phyloP scores from a whole-genome alignment of 2,888 invertebrate species.

The Diplolepis rosae region DNA sequence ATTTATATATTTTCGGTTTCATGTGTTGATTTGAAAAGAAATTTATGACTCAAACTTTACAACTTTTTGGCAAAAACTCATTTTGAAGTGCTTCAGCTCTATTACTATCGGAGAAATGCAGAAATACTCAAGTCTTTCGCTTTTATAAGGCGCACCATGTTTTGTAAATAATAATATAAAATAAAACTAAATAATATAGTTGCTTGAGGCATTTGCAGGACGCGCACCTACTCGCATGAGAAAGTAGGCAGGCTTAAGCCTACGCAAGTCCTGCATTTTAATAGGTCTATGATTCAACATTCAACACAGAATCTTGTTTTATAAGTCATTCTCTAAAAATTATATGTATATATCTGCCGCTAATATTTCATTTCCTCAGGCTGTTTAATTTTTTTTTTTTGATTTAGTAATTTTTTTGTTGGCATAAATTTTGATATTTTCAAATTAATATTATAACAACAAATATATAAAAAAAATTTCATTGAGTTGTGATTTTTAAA shows the following conservation, averaged over 20 bases:
- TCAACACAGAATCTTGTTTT: neutral
- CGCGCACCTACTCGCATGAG: neutral
- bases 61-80: too few species aligned
- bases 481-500: too few species aligned
- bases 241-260: neutral
- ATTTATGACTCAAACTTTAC: neutral
- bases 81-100: too few species aligned
- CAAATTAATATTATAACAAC: too few species aligned
- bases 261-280: slow-evolving; percentile 1
- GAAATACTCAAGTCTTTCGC: too few species aligned
- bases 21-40: neutral
- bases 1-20: neutral
- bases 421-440: too few species aligned
- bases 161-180: neutral
- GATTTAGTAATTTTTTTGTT: neutral
- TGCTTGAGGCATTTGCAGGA: neutral
- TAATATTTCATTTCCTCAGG: neutral
- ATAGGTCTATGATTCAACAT: neutral
- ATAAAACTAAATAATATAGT: neutral
- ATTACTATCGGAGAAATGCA: too few species aligned
- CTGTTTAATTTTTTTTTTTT: neutral
- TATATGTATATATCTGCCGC: neutral
- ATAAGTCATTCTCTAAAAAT: neutral
- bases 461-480: too few species aligned
- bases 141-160: neutral